Evolutionary conservation across 1,140 invertebrate genomes (phyloP), one percentile per base, ranked within the genome.

Genomic region (Odontomachus brunneus): DNA sequence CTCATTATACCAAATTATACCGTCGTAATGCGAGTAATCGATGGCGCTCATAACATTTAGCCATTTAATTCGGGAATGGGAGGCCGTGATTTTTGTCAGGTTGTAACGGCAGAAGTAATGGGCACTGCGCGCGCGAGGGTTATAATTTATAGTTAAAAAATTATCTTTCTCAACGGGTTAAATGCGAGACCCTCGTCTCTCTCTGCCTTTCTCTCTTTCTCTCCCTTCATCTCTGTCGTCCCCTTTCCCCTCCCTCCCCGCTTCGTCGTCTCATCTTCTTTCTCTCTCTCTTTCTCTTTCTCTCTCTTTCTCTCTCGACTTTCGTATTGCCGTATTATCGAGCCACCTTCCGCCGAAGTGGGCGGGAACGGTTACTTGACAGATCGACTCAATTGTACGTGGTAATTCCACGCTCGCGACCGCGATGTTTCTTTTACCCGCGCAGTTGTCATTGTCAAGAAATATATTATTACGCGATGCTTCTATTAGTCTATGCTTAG

Each of bases 371-470:
- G 65, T 59, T 71, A n/a, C 75, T 80, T 80, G 75, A 80, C 75
- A 80, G 75, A 80, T 80, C 65, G 75, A 80, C 75, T 80, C 75
- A 80, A 80, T 80, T 80, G 75, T 80, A 80, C 75, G 75, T 57
- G 65, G 75, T 80, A 80, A 80, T 80, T 80, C 33, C 75, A 59
- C 65, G 65, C 44, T 80, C 57, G 75, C 65, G 65, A 80, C 53
- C 75, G 65, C 65, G 65, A 57, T 80, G 75, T 17, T 80, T 71
- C 75, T 80, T 80, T 80, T 78, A 78, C 38, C 38, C 65, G 49
- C 51, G 24, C 75, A 80, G 75, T 80, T 80, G 75, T 80, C 75
- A 80, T 80, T 80, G 75, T 80, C 65, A 80, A 80, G 75, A 80
- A 71, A 80, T 80, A 80, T 80, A 80, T 80, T 80, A 80, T 80